Percentiles rank a stretch among this genome's conserved stretches.
phyloP scores from a whole-genome alignment of 2,888 invertebrate genomes.

The Candidula unifasciata region DNA sequence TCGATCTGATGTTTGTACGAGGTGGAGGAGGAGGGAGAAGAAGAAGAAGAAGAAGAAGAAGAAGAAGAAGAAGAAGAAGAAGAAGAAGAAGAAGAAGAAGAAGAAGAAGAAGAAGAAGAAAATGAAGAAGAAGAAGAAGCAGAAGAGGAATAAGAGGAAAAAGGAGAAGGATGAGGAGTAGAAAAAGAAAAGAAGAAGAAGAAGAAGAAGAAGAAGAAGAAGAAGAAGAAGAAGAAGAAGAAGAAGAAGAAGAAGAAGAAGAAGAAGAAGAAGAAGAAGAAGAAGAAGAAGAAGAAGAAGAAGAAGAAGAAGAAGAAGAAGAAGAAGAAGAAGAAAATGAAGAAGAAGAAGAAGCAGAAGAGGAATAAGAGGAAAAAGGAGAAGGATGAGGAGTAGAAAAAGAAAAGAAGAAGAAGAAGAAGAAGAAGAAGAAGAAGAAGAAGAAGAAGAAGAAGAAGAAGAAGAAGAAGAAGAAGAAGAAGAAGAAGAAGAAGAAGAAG shows the following conservation, averaged over 20 bases:
- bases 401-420: background rate
- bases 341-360: background rate
- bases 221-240: background rate
- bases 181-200: conserved; percentile 7
- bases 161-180: conserved; percentile 3
- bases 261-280: conserved; percentile 16
- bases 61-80: conserved; percentile 3
- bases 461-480: background rate
- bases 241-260: conserved; percentile 10
- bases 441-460: background rate
- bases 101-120: background rate
- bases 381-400: background rate
- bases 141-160: background rate
- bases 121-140: background rate
- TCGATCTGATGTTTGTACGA: too few species aligned
- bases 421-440: background rate
- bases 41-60: conserved; percentile 5
- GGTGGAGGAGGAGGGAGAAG: background rate
- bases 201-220: background rate
- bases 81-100: conserved; percentile 2
- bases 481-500: background rate
- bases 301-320: background rate
- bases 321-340: conserved; percentile 18
- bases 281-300: conserved; percentile 21
- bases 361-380: background rate